Evolutionary conservation across 2,888 invertebrate genomes (phyloP).

Genomic region (Ctena decussata): DNA sequence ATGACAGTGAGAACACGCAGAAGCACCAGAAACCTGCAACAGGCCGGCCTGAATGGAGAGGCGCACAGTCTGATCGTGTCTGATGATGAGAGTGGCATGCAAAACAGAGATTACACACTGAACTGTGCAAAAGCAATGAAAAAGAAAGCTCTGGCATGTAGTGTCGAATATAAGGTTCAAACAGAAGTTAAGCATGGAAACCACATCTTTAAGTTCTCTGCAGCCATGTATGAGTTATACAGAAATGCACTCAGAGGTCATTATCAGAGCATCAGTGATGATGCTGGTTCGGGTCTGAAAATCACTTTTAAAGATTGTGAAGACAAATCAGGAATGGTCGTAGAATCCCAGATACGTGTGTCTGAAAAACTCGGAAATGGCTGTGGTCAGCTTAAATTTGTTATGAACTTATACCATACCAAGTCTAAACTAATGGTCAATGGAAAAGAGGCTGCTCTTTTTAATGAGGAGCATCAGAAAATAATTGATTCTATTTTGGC

Average conservation of each 20-base stretch:
- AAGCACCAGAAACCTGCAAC: background rate
- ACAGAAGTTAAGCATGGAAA: background rate
- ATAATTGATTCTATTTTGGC: background rate
- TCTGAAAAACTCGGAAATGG: background rate
- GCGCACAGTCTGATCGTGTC: background rate
- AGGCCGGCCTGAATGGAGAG: background rate
- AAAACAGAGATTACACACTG: background rate
- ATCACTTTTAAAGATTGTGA: background rate
- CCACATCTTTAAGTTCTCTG: background rate
- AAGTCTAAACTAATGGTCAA: background rate
- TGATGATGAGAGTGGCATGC: background rate
- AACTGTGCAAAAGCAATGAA: background rate
- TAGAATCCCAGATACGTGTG: background rate
- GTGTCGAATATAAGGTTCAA: background rate
- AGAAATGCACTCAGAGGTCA: background rate
- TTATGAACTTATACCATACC: background rate
- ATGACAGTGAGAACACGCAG: background rate
- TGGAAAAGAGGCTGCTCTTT: background rate
- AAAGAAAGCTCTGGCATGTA: background rate
- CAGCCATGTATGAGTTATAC: background rate
- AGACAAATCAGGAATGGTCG: background rate
- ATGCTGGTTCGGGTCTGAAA: background rate
- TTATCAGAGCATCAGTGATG: background rate
- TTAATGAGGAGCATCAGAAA: background rate
- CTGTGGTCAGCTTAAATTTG: background rate